Evolutionary conservation across 2,797 vertebrate species (phyloP).

Genomic region (Helarctos malayanus): DNA sequence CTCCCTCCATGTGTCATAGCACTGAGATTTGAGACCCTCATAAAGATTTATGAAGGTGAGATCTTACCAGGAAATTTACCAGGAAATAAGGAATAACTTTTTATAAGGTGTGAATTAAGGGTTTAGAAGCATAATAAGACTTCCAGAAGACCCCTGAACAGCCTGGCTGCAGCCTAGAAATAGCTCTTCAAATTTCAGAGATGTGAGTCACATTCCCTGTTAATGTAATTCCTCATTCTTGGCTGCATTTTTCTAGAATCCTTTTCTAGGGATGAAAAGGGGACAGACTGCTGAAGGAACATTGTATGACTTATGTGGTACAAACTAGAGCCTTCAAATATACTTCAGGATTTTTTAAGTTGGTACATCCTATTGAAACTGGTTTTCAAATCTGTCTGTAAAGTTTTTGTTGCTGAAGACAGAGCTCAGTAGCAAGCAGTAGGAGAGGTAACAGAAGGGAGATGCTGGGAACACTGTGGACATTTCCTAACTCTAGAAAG

Average conservation of each 20-base stretch:
- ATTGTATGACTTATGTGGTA: not conserved
- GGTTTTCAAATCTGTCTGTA: not conserved
- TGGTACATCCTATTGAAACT: not conserved
- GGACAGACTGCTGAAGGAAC: not conserved
- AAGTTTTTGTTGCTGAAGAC: not conserved
- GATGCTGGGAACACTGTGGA: not conserved
- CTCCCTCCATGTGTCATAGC: not conserved
- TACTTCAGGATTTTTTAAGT: not conserved
- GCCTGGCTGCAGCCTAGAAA: not conserved
- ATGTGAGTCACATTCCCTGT: not conserved
- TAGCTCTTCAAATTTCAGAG: not conserved
- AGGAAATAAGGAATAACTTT: not conserved
- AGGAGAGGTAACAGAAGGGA: accelerated
- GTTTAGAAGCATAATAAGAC: not conserved
- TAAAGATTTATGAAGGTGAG: not conserved
- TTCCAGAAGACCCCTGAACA: not conserved
- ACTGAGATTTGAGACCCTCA: not conserved
- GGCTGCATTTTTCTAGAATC: not conserved
- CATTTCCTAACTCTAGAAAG: not conserved
- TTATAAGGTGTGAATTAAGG: not conserved
- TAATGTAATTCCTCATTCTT: not conserved
- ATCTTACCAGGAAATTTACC: not conserved
- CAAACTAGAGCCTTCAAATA: not conserved
- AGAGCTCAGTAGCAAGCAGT: not conserved
- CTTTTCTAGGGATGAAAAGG: not conserved